phyloP scores from a whole-genome alignment of 2,797 vertebrate genomes.

The Anabas testudineus region DNA sequence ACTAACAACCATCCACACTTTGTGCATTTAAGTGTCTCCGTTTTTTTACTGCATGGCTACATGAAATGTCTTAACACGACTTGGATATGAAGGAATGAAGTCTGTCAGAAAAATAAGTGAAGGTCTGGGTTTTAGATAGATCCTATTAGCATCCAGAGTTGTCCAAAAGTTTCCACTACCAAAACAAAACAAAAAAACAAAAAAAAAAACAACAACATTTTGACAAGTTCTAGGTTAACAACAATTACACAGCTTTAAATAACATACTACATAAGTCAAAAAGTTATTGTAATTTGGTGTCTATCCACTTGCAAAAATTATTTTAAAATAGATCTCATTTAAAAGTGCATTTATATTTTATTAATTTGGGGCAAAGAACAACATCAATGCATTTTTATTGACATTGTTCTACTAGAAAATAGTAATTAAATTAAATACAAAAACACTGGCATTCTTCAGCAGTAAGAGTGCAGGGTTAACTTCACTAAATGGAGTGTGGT shows the following conservation, averaged over 20 bases:
- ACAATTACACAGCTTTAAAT: not conserved
- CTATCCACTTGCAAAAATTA: too few species aligned
- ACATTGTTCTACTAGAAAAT: not conserved
- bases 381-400: not conserved
- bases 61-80: slow-evolving; percentile 1
- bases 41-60: slow-evolving; percentile 11
- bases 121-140: slow-evolving; percentile 13
- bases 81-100: slow-evolving; percentile 14
- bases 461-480: not conserved
- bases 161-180: slow-evolving; percentile 20
- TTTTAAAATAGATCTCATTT: not conserved
- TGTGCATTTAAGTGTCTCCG: not conserved
- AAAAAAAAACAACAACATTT: too few species aligned
- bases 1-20: not conserved
- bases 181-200: too few species aligned
- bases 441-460: not conserved
- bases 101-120: slow-evolving; percentile 1
- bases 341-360: not conserved
- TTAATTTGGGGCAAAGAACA: too few species aligned
- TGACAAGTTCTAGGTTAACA: not conserved
- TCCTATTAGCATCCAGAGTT: not conserved
- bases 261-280: not conserved
- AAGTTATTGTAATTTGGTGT: too few species aligned
- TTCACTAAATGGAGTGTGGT: slow-evolving; percentile 2
- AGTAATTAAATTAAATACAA: not conserved